A percentile compares a stretch with the other conserved stretches of the same genome.
phyloP scores from a whole-genome alignment of 2,113 vertebrate species.

The Pardalotus punctatus region DNA sequence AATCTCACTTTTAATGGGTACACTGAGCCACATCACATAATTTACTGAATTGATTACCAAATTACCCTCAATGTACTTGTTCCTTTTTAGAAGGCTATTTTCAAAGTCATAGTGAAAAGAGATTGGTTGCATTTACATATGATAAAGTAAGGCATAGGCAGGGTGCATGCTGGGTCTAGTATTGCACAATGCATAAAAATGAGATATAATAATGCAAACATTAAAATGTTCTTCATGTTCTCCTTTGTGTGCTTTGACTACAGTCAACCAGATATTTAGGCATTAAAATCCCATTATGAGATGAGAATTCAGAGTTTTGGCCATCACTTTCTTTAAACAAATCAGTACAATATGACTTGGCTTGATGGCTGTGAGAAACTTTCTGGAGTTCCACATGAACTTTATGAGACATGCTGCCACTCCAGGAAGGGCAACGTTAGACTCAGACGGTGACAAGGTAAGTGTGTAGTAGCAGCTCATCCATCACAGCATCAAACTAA shows the following conservation, averaged over 20 bases:
- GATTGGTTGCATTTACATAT: conserved; percentile 1
- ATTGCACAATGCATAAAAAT: background rate
- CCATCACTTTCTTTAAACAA: background rate
- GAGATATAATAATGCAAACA: background rate
- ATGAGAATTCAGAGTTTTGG: background rate
- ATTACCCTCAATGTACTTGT: background rate
- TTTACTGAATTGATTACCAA: background rate
- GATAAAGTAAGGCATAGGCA: background rate
- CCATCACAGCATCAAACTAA: background rate
- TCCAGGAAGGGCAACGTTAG: background rate
- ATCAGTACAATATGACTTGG: background rate
- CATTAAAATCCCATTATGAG: background rate
- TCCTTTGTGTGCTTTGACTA: background rate
- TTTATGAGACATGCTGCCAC: background rate
- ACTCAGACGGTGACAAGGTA: background rate
- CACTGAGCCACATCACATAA: background rate
- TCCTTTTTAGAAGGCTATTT: background rate
- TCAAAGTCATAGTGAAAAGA: background rate
- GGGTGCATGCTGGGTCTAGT: background rate
- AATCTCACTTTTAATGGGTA: background rate
- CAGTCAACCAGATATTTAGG: background rate
- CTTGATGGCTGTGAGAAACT: background rate
- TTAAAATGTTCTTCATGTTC: background rate
- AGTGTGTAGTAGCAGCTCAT: background rate
- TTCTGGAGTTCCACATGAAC: background rate